phyloP scores from a whole-genome alignment of 2,888 invertebrate genomes.

The Coenonympha glycerion region DNA sequence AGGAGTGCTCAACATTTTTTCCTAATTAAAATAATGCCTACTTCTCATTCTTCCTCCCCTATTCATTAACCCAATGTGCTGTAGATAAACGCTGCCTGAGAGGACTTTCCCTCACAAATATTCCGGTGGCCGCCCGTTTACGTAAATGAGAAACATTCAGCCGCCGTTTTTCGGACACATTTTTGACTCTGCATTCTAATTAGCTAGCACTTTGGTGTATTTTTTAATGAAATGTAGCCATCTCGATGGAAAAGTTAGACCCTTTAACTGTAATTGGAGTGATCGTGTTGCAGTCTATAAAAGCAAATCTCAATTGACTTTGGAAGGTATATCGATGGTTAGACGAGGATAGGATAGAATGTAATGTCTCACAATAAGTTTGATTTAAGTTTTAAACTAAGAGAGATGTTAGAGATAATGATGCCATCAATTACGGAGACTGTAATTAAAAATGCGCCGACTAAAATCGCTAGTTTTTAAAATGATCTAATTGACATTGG shows the following conservation, averaged over 20 bases:
- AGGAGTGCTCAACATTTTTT: conserved; percentile 54
- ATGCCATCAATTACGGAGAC: background rate
- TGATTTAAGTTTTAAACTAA: too few relatives aligned
- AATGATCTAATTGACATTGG: conserved; percentile 30
- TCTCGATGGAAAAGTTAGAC: background rate
- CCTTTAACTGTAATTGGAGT: background rate
- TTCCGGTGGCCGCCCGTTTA: conserved; percentile 55
- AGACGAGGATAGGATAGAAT: too few relatives aligned
- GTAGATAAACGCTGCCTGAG: conserved; percentile 66
- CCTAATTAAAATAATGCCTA: conserved; percentile 74
- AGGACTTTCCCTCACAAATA: conserved; percentile 61
- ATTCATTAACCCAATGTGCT: conserved; percentile 72
- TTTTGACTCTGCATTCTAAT: conserved; percentile 48
- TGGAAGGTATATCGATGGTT: too few relatives aligned
- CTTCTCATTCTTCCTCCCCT: conserved; percentile 63
- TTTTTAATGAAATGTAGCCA: conserved; percentile 39
- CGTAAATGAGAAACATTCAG: conserved; percentile 55
- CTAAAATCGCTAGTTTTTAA: background rate
- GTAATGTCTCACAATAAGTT: too few relatives aligned
- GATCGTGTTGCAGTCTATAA: background rate
- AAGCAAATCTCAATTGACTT: too few relatives aligned
- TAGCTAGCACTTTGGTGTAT: conserved; percentile 43
- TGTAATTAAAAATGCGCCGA: background rate
- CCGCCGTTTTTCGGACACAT: conserved; percentile 46
- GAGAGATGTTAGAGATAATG: background rate